phyloP scores from a whole-genome alignment of 2,888 invertebrate species.

The Patella depressa region DNA sequence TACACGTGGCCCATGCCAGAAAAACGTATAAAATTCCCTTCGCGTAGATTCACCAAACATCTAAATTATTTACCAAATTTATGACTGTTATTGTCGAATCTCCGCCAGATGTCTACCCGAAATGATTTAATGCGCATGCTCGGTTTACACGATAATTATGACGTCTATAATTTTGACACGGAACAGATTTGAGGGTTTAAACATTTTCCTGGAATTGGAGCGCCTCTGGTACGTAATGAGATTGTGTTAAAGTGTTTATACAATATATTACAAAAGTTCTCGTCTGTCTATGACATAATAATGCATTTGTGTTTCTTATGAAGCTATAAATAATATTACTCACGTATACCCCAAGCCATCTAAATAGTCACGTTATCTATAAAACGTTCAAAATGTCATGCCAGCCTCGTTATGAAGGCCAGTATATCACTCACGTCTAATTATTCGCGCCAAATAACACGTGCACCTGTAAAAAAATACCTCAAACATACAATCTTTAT shows the following conservation, averaged over 20 bases:
- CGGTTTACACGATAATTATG: not conserved
- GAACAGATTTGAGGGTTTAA: not conserved
- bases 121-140: not conserved
- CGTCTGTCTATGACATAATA: too few relatives aligned
- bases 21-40: too few relatives aligned
- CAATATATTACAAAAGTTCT: too few relatives aligned
- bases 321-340: too few relatives aligned
- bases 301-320: too few relatives aligned
- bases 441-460: conserved; percentile 8
- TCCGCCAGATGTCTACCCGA: not conserved
- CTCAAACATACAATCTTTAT: too few relatives aligned
- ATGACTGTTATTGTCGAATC: conserved; percentile 1
- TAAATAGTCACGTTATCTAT: not conserved
- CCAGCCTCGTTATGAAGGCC: not conserved
- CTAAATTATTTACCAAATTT: conserved; percentile 8
- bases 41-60: not conserved
- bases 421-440: not conserved
- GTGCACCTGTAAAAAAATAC: not conserved
- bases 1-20: too few relatives aligned
- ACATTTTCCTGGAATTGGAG: too few relatives aligned
- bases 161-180: not conserved
- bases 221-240: too few relatives aligned
- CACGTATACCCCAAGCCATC: too few relatives aligned
- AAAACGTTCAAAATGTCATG: conserved; percentile 7
- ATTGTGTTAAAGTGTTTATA: too few relatives aligned